These are phyloP conservation scores for Aspiorhynchus laticeps DNA, from an alignment of 2,113 vertebrate genomes.

Conservation along the genomic window DNA sequence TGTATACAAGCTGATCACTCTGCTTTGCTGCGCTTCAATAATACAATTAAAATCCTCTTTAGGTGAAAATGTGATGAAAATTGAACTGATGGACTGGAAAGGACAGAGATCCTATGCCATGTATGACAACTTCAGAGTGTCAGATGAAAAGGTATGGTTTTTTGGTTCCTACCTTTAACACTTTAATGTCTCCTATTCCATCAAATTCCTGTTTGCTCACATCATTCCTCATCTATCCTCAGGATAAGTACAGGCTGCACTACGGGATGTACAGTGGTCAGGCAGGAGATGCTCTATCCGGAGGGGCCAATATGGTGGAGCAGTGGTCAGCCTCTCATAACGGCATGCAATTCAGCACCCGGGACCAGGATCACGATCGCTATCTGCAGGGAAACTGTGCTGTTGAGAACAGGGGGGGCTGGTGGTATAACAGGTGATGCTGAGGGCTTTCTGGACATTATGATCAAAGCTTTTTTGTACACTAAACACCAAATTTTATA, in stretches of 20 bases:
- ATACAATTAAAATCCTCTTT: slow-evolving; percentile 40
- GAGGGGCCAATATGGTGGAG: slow-evolving; percentile 78
- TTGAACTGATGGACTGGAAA: slow-evolving; percentile 88
- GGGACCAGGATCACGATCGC: slow-evolving; percentile 86
- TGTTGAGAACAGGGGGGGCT: slow-evolving; percentile 82
- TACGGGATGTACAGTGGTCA: slow-evolving; percentile 82
- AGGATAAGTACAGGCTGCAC: slow-evolving; percentile 87
- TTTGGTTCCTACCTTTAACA: not conserved
- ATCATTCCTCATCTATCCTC: not conserved
- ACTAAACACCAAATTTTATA: not conserved
- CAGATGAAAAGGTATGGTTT: slow-evolving; percentile 76
- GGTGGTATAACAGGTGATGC: slow-evolving; percentile 93
- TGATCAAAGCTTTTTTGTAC: no score
- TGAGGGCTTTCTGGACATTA: not conserved
- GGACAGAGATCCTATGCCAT: slow-evolving; percentile 79
- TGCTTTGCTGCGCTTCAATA: not conserved
- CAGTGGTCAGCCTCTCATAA: slow-evolving; percentile 85
- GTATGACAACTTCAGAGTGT: slow-evolving; percentile 84
- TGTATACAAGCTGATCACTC: not conserved
- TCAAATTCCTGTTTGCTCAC: not conserved
- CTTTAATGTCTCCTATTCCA: not conserved
- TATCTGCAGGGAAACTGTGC: slow-evolving; percentile 86
- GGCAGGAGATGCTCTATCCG: slow-evolving; percentile 85
- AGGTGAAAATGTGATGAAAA: slow-evolving; percentile 83
- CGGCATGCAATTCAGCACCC: slow-evolving; percentile 88